Conservation (phyloP, 2,113 vertebrate species). For the Nannospalax galili region DNA sequence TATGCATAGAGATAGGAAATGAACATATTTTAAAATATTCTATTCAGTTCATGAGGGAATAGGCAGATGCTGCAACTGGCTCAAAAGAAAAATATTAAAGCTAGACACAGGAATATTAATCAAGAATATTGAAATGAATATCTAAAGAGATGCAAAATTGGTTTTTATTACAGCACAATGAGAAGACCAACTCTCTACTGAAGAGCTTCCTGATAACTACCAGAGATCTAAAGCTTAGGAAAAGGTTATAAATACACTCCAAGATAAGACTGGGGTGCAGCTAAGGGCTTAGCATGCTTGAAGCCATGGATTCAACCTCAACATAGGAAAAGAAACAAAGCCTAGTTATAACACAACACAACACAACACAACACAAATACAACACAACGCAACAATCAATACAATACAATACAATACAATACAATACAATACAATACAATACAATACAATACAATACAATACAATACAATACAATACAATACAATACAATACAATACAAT, state of each 20-base stretch:
- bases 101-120: not conserved
- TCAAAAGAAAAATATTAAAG: constrained; percentile 1
- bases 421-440: not conserved
- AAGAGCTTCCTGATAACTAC: not conserved
- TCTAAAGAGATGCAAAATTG: not conserved
- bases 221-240: not conserved
- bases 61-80: not conserved
- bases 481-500: not conserved
- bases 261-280: not conserved
- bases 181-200: not conserved
- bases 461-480: not conserved
- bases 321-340: not conserved
- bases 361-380: not conserved
- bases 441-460: not conserved
- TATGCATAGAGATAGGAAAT: not conserved
- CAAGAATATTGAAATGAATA: not conserved
- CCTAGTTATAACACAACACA: not conserved
- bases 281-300: not conserved
- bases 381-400: too few relatives aligned
- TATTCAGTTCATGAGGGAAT: not conserved
- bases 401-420: too few relatives aligned
- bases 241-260: not conserved
- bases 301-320: not conserved
- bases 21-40: not conserved
- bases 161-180: not conserved